Evolutionary conservation across 2,888 invertebrate genomes (phyloP), one percentile per base, ranked within the genome.

Genomic region (Drosophila siamana): DNA sequence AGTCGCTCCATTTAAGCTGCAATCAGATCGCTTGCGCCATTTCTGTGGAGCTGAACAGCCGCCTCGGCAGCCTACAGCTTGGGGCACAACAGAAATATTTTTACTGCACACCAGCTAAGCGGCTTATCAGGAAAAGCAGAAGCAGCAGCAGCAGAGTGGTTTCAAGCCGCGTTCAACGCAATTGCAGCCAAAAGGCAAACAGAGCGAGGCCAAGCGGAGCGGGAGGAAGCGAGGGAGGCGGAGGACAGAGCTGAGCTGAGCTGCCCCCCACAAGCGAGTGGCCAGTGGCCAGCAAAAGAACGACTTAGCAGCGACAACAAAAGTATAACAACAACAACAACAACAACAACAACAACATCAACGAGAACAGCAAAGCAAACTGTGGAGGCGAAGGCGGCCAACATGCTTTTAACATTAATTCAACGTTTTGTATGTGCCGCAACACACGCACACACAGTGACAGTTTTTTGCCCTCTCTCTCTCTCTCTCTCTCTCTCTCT

Each of bases 321-420:
- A 19, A 19, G 19, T 19, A 11, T 38, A 64, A 13, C 13, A 36
- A 11, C 15, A 38, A 41, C 15, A 46, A 13, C 15, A 30, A n/a
- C n/a, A n/a, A n/a, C n/a, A n/a, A n/a, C n/a, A n/a, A n/a, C n/a
- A n/a, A n/a, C n/a, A n/a, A n/a, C n/a, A n/a, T n/a, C n/a, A n/a
- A n/a, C n/a, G n/a, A n/a, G n/a, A n/a, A 30, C 9, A 30, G 15
- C 28, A 4, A 22, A 69, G 33, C 46, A 41, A n/a, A 28, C 40
- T 33, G 19, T 16, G 30, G 13, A 28, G 28, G 38, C 47, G 38
- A 33, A 40, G 74, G 65, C 59, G 62, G 55, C 24, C 46, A 59
- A 69, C 70, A 67, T 57, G 69, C 64, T 81, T 62, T 69, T 70
- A 81, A 73, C 80, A 78, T 78, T 81, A 70, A 81, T 85, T 81